Evolutionary conservation across 2,888 invertebrate genomes (phyloP).

Genomic region (Thalpophila matura): DNA sequence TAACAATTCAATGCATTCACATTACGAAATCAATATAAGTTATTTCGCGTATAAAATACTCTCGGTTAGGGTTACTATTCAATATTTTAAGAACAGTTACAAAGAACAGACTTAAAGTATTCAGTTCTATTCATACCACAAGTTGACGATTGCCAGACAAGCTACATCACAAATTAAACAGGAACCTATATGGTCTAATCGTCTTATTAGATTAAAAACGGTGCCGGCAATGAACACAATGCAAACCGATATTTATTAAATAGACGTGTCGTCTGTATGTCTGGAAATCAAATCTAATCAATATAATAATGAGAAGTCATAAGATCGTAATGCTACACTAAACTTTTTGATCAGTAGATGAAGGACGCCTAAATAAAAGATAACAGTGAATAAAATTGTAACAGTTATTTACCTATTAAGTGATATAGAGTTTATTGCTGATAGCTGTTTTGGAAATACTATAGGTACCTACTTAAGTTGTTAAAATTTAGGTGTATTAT

Average conservation of each 20-base stretch:
- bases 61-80: too few relatives aligned
- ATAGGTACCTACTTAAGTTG: background rate
- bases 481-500: too few relatives aligned
- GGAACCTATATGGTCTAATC: constrained; percentile 35
- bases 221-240: constrained; percentile 54
- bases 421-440: too few relatives aligned
- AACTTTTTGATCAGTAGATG: constrained; percentile 29
- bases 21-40: too few relatives aligned
- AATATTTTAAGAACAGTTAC: constrained; percentile 1
- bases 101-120: background rate
- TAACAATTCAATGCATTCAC: too few relatives aligned
- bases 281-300: constrained; percentile 54
- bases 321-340: constrained; percentile 35
- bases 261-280: constrained; percentile 55
- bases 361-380: constrained; percentile 27
- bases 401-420: background rate
- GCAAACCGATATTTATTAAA: constrained; percentile 53
- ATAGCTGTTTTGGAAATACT: too few relatives aligned
- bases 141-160: constrained; percentile 5
- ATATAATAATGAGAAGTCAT: constrained; percentile 54
- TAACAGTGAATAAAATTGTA: constrained; percentile 17
- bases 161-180: constrained; percentile 44
- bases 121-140: background rate
- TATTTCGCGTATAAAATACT: too few relatives aligned
- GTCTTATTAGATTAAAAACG: constrained; percentile 49